These are phyloP conservation scores for Hemicrepidius hirtus DNA, from an alignment of 2,888 invertebrate genomes.

Conservation along the genomic window DNA sequence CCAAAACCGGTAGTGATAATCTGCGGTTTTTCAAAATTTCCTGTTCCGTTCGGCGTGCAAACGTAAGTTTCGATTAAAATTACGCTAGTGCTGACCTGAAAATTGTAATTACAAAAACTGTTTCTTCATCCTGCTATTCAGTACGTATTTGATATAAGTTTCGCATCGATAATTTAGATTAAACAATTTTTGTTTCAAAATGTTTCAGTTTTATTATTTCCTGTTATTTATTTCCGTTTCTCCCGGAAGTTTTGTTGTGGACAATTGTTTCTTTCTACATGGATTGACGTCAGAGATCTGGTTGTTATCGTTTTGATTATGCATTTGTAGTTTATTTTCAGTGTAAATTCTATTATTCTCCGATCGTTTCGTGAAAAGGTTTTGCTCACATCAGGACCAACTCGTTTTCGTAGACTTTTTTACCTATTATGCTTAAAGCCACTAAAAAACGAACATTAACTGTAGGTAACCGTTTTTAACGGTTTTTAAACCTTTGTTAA, in stretches of 20 bases:
- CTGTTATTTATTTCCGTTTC: constrained; percentile 36
- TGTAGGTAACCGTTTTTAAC: constrained; percentile 3
- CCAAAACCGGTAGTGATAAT: too few relatives aligned
- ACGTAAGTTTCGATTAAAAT: too few relatives aligned
- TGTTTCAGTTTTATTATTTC: constrained; percentile 30
- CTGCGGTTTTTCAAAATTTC: too few relatives aligned
- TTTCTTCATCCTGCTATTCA: too few relatives aligned
- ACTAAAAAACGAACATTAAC: constrained; percentile 1
- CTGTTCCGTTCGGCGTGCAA: too few relatives aligned
- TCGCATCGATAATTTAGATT: not conserved
- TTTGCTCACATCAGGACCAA: not conserved
- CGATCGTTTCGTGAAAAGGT: constrained; percentile 2
- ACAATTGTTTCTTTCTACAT: constrained; percentile 33
- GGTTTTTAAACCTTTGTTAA: not conserved
- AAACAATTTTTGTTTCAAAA: constrained; percentile 1
- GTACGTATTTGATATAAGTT: not conserved
- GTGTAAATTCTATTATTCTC: constrained; percentile 22
- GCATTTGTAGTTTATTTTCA: constrained; percentile 32
- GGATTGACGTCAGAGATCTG: constrained; percentile 41
- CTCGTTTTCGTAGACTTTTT: not conserved
- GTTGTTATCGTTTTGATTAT: constrained; percentile 36
- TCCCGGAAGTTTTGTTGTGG: constrained; percentile 32
- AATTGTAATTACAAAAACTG: too few relatives aligned
- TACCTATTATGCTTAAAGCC: constrained; percentile 4
- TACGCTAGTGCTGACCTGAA: too few relatives aligned